These are phyloP conservation scores for Monodelphis domestica DNA, from an alignment of 2,797 vertebrate species.

Conservation along the genomic window DNA sequence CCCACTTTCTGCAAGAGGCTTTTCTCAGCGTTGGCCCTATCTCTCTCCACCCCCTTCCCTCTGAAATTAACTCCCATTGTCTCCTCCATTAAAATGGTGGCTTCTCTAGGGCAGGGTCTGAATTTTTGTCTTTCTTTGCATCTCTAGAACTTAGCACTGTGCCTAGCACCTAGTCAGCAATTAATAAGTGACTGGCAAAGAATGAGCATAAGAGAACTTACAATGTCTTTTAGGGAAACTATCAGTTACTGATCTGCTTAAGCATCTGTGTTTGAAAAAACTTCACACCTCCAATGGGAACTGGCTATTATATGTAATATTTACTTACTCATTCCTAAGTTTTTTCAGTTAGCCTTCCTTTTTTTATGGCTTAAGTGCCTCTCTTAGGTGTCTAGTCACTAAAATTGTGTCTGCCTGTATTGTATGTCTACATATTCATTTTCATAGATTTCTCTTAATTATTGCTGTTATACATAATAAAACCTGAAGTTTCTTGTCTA, in stretches of 20 bases:
- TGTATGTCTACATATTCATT: not conserved
- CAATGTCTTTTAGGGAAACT: not conserved
- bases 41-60: not conserved
- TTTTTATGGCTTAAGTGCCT: not conserved
- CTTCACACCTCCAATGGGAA: not conserved
- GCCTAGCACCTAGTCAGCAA: not conserved
- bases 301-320: not conserved
- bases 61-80: not conserved
- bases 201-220: not conserved
- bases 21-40: not conserved
- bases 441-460: not conserved
- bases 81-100: not conserved
- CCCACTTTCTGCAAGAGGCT: not conserved
- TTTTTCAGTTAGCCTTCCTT: not conserved
- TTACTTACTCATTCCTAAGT: not conserved
- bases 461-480: not conserved
- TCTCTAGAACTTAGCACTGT: not conserved
- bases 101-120: not conserved
- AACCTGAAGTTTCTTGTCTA: slow-evolving; percentile 67
- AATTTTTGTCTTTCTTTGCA: not conserved
- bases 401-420: not conserved
- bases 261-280: not conserved
- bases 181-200: not conserved
- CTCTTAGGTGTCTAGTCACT: not conserved
- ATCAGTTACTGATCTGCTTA: not conserved